These are phyloP conservation scores for Sinocyclocheilus rhinocerous DNA, from an alignment of 2,113 vertebrate genomes.

Conservation along the genomic window DNA sequence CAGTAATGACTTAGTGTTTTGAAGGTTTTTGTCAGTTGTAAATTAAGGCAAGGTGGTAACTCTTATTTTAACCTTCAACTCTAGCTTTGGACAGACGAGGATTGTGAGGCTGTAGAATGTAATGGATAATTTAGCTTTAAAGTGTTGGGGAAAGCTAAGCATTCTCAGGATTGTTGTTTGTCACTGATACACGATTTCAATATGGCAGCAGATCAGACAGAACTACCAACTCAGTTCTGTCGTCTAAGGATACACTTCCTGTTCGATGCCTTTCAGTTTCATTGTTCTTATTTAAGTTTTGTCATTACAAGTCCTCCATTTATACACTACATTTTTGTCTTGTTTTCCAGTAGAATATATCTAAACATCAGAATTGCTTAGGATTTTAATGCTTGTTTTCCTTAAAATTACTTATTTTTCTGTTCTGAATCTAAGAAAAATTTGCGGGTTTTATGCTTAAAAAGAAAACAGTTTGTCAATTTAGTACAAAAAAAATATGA, in stretches of 20 bases:
- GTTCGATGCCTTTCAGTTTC: neutral
- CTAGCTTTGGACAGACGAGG: conserved; percentile 40
- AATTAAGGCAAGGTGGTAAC: conserved; percentile 34
- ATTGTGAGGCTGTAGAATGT: conserved; percentile 55
- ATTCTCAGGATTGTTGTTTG: conserved; percentile 47
- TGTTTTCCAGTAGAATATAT: conserved; percentile 6
- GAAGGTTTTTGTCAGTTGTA: conserved; percentile 40
- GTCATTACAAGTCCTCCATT: neutral
- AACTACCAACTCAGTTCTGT: neutral
- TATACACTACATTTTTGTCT: neutral
- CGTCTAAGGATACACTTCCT: neutral
- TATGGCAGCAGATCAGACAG: neutral
- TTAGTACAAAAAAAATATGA: too few relatives aligned
- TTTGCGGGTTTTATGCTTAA: too few relatives aligned
- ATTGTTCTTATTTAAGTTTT: neutral
- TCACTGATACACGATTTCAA: conserved; percentile 1
- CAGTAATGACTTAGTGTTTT: conserved; percentile 47
- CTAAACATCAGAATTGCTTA: neutral
- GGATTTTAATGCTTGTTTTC: neutral
- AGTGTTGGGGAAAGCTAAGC: conserved; percentile 50
- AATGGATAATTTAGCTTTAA: conserved; percentile 56
- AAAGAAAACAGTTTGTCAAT: too few relatives aligned
- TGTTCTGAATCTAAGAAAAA: neutral
- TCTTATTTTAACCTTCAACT: conserved; percentile 40
- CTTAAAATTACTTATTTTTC: neutral